Percentiles rank a stretch among this genome's conserved stretches.
These are phyloP conservation scores for Smutsia temminckii DNA, from an alignment of 2,797 vertebrate species.

Conservation along the genomic window DNA sequence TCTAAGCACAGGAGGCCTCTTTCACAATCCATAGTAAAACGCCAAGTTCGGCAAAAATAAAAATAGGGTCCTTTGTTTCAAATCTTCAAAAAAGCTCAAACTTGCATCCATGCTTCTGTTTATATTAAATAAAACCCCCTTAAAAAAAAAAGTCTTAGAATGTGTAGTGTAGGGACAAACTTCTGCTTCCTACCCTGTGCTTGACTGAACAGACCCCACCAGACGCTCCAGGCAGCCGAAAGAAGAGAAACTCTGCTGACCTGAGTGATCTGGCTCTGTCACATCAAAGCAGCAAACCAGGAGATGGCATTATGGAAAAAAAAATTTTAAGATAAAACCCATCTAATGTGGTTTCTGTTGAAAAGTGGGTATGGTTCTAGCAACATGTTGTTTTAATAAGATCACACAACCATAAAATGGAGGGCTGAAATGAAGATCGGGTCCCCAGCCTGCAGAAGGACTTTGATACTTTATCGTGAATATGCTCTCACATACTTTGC, in stretches of 20 bases:
- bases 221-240: neutral
- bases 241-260: neutral
- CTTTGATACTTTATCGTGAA: fast-evolving
- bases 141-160: neutral
- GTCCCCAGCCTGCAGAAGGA: neutral
- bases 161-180: fast-evolving
- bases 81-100: neutral
- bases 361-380: neutral
- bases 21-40: neutral
- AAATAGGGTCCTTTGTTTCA: neutral
- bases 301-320: neutral
- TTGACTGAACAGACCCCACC: fast-evolving
- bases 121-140: neutral
- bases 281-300: neutral
- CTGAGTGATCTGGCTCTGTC: fast-evolving
- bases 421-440: neutral
- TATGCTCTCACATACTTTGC: fast-evolving
- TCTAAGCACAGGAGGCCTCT: neutral
- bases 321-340: neutral
- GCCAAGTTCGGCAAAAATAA: neutral
- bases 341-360: neutral
- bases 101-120: neutral
- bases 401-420: neutral
- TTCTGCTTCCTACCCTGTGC: neutral
- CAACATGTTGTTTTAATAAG: neutral